Conservation (phyloP, 2,113 vertebrate genomes). For the Tympanuchus pallidicinctus region DNA sequence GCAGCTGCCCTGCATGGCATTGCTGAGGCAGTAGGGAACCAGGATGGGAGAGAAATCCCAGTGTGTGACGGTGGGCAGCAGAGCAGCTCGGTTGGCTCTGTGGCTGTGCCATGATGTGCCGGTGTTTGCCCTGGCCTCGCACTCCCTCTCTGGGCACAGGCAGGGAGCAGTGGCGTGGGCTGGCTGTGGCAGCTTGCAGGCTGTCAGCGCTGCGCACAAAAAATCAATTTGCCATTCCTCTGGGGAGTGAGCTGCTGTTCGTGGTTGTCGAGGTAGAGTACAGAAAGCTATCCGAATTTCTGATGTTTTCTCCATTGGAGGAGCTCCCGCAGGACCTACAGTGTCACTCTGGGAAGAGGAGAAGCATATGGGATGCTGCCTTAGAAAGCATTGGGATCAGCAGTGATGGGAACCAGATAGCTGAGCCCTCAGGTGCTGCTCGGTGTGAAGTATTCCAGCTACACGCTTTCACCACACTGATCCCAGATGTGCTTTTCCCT, state of each 20-base stretch:
- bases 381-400: not conserved
- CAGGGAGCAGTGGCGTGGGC: not conserved
- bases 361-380: accelerated
- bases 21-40: not conserved
- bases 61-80: not conserved
- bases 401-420: not conserved
- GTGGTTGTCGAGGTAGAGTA: accelerated
- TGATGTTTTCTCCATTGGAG: not conserved
- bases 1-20: too few relatives aligned
- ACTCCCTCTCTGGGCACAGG: accelerated
- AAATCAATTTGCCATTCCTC: accelerated
- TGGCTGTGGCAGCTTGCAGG: not conserved
- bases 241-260: not conserved
- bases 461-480: accelerated
- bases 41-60: not conserved
- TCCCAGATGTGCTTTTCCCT: not conserved
- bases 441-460: not conserved
- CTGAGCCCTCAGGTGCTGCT: accelerated
- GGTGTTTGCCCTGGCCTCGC: not conserved
- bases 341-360: not conserved
- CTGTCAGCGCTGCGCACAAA: not conserved
- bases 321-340: not conserved
- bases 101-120: not conserved
- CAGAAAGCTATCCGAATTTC: not conserved
- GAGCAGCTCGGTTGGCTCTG: not conserved